Conservation (phyloP, 2,797 vertebrate genomes). For the Mus caroli region DNA sequence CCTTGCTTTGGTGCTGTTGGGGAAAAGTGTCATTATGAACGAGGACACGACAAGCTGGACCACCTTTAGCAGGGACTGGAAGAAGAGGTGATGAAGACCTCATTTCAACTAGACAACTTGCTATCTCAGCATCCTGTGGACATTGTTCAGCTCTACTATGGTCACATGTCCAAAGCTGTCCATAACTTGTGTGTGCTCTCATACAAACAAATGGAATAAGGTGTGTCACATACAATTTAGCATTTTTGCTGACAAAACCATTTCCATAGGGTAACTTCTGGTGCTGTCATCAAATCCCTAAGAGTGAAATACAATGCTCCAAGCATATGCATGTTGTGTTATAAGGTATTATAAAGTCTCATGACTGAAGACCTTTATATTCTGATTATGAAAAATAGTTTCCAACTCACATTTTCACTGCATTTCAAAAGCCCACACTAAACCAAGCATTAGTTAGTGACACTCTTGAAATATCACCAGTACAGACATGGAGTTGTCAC, state of each 20-base stretch:
- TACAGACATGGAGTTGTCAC: not conserved
- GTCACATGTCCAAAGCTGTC: not conserved
- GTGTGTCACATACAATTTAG: not conserved
- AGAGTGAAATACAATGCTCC: not conserved
- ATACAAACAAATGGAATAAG: not conserved
- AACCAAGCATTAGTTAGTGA: not conserved
- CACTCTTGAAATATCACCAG: conserved; percentile 11
- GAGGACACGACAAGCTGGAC: not conserved
- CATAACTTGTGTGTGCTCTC: not conserved
- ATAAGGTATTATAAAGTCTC: not conserved
- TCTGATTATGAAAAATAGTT: not conserved
- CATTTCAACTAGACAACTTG: not conserved
- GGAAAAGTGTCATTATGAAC: not conserved
- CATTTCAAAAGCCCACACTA: not conserved
- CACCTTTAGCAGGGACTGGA: not conserved
- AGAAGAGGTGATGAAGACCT: conserved; percentile 37
- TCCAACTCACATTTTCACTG: not conserved
- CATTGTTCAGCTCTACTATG: not conserved
- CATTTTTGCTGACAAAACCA: not conserved
- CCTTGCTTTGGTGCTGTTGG: not conserved
- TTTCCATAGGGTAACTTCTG: not conserved
- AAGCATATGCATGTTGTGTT: not conserved
- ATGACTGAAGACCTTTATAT: not conserved
- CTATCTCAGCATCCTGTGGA: not conserved
- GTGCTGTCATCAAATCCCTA: not conserved